Evolutionary conservation across 2,113 vertebrate species (phyloP), one percentile per base, ranked within the genome.

Genomic region (Burhinus bistriatus): DNA sequence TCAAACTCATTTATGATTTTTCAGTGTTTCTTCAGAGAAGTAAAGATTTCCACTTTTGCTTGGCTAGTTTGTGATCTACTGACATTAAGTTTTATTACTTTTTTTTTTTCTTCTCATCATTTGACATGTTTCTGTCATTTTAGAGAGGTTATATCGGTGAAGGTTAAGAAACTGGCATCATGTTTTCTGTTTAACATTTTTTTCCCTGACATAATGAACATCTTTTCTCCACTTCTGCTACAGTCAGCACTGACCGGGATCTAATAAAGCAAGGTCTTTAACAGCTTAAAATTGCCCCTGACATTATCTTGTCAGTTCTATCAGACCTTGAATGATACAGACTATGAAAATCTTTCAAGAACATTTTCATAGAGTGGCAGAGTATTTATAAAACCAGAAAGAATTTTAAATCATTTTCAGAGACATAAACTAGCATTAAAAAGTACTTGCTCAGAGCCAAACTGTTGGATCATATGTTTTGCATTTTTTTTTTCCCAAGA

Each of bases 251-350:
- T 91, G 58, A 40, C 69, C 3, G 1, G 62, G 59, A 97, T 97
- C 55, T 97, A 94, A 97, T 76, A 91, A 81, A 95, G 29, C 42
- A 92, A 96, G 59, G 73, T 94, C 73, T 97, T 97, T 91, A 97
- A 87, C 71, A 89, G 59, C 80, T 96, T 79, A 90, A 97, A 98
- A 96, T 96, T 66, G 52, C 32, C 91, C 87, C 90, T 96, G 92
- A 96, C 96, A 85, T 96, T 94, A 70, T 91, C 86, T 94, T 98
- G 96, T 98, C 97, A 96, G 75, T 90, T 93, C 18, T 82, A 84
- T 57, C 55, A 97, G 87, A 96, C 92, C 92, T 96, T 93, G 88
- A 96, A 69, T 72, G 52, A 86, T 40, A 79, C 52, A 32, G 36
- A n/a, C 34, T 86, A 57, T n/a, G 44, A 84, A 94, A 96, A 97